A percentile compares a stretch with the other conserved stretches of the same genome.
These are phyloP conservation scores for Ophiothrix spiculata DNA, from an alignment of 35 echinoderm and acorn worm genomes.

Conservation along the genomic window DNA sequence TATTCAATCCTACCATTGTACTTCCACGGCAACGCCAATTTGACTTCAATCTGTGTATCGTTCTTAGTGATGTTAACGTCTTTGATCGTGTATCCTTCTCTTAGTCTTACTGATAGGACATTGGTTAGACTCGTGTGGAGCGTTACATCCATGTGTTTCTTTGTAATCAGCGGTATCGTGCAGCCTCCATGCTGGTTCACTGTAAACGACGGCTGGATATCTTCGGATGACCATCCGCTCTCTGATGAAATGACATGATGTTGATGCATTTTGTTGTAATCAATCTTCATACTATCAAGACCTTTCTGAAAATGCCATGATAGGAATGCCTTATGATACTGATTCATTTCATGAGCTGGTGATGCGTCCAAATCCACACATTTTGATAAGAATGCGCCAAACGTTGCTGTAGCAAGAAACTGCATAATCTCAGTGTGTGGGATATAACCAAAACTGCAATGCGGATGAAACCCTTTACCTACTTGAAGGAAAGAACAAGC, in stretches of 20 bases:
- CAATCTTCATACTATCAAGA: conserved; percentile 77
- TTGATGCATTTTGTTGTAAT: conserved; percentile 74
- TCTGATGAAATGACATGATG: conserved; percentile 72
- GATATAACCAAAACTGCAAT: conserved; percentile 89
- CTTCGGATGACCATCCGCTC: conserved; percentile 51
- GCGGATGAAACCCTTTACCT: conserved; percentile 84
- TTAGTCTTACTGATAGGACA: conserved; percentile 75
- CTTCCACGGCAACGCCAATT: conserved; percentile 76
- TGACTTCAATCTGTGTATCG: conserved; percentile 77
- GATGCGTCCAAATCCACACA: conserved; percentile 53
- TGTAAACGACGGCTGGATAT: conserved; percentile 63
- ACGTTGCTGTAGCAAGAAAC: conserved; percentile 89
- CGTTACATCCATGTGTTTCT: conserved; percentile 72
- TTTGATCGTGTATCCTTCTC: conserved; percentile 97
- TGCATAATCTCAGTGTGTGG: conserved; percentile 99
- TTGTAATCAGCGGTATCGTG: conserved; percentile 78
- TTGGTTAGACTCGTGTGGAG: conserved; percentile 70
- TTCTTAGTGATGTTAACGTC: conserved; percentile 73
- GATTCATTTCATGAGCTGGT: conserved; percentile 60
- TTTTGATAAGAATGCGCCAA: conserved; percentile 82
- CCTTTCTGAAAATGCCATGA: conserved; percentile 96
- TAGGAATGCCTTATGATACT: conserved; percentile 86
- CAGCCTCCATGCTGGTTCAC: conserved; percentile 67
- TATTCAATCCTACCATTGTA: conserved; percentile 92
- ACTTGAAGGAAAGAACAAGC: conserved; percentile 98